Base-by-base conservation (phyloP, 1,140 invertebrate genomes). In the Liolophura sinensis region DNA sequence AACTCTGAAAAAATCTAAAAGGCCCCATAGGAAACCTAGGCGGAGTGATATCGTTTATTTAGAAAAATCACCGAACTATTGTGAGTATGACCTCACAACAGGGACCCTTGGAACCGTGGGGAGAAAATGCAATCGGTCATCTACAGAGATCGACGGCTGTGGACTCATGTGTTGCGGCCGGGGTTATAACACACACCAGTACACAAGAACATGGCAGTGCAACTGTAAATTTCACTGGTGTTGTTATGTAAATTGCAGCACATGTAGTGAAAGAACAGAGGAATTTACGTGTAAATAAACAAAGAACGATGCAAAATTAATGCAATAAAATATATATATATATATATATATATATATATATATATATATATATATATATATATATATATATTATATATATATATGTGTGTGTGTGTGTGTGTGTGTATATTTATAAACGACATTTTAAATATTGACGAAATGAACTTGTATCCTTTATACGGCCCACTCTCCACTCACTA, bases 1-100 rank as follows among this genome's bases (percentile, higher is more conserved):
- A 25, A 75, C 85, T 54, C 78, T 84, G 85, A 83, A 91, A 92
- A 72, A 96, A 93, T 86, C 90, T 90, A 78, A 82, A 73, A 64
- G 73, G 46, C 70, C 72, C 15, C 74, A 82, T 61, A 69, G 75
- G 62, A 81, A 81, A 69, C 82, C 82, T 0, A 60, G 79, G 49
- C 65, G 77, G 40, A 69, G 94, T 65, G 94, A 97, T 80, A 86
- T 98, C 71, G 93, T 97, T 16, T 97, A 89, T 86, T 85, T 98
- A 72, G 91, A 96, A 78, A 85, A 89, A 55, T 97, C 95, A 49
- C 95, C 96, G 1, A 94, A 96, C 79, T 98, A 97, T 84, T 98
- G 96, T 82, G 94, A 97, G 81, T 89, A 74, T 22, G 91, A 97
- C 83, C 75, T 89, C 15, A 60, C 54, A n/a, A 77, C 73, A 6